Evolutionary conservation across 92 coral and sea anemone species (phyloP).

Genomic region (Phenganax stokvisi): DNA sequence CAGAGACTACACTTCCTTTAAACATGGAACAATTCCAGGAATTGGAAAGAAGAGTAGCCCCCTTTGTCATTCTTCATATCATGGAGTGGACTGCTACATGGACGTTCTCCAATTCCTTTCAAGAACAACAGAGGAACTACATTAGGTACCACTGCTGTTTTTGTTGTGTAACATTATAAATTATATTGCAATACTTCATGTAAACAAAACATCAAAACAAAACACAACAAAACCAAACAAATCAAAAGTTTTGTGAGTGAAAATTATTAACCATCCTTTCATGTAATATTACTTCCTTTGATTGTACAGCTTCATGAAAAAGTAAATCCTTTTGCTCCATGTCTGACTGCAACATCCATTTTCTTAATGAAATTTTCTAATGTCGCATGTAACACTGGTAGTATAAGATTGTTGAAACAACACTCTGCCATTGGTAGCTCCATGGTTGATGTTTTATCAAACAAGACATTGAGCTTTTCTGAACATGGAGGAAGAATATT

Average conservation of each 20-base stretch:
- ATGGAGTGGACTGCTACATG: slow-evolving; percentile 11
- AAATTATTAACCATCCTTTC: too few species aligned
- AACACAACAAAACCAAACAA: too few species aligned
- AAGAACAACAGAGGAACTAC: neutral
- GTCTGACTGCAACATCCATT: neutral
- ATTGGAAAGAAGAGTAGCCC: neutral
- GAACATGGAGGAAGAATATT: slow-evolving; percentile 40
- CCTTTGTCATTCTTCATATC: slow-evolving; percentile 6
- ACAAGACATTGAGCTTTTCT: slow-evolving; percentile 13
- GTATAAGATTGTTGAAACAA: neutral
- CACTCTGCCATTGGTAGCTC: slow-evolving; percentile 19
- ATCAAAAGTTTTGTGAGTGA: too few species aligned
- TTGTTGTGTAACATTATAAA: too few species aligned
- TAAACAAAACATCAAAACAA: too few species aligned
- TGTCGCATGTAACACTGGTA: neutral
- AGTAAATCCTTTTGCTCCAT: neutral
- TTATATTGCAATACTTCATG: too few species aligned
- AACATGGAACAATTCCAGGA: too few species aligned
- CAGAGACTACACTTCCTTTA: too few species aligned
- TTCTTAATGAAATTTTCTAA: neutral
- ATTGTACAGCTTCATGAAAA: neutral
- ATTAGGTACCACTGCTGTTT: neutral
- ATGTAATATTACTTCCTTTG: too few species aligned
- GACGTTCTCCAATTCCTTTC: slow-evolving; percentile 1
- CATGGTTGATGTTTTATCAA: slow-evolving; percentile 9